These are phyloP conservation scores for Bufo gargarizans DNA, from an alignment of 2,113 vertebrate species.

Conservation along the genomic window DNA sequence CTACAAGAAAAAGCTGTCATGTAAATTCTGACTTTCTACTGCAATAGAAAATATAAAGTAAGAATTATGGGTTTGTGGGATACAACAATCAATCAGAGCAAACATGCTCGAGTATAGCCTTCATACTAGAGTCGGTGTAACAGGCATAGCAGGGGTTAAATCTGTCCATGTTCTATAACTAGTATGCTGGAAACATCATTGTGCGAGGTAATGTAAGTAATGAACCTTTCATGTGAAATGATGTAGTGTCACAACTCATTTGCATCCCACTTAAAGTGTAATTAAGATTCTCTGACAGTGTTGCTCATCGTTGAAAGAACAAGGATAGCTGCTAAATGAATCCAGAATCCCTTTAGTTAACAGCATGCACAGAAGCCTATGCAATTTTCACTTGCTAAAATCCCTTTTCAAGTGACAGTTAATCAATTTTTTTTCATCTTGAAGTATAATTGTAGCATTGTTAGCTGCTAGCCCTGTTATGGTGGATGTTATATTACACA, in stretches of 20 bases:
- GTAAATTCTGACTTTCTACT: not conserved
- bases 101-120: not conserved
- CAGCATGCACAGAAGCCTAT: constrained; percentile 72
- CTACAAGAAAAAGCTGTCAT: not conserved
- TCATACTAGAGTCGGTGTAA: not conserved
- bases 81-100: not conserved
- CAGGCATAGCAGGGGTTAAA: constrained; percentile 40
- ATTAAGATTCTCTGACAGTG: constrained; percentile 82
- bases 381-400: constrained; percentile 71
- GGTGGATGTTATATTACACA: constrained; percentile 38
- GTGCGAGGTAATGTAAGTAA: constrained; percentile 78
- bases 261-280: constrained; percentile 83
- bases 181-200: constrained; percentile 59
- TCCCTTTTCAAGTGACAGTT: constrained; percentile 63
- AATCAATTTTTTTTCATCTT: constrained; percentile 52
- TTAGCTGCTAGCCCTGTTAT: constrained; percentile 36
- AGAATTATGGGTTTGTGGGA: not conserved
- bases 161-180: constrained; percentile 34
- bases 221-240: constrained; percentile 83
- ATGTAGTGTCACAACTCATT: constrained; percentile 84
- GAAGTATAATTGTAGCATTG: constrained; percentile 48
- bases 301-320: constrained; percentile 77
- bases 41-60: not conserved
- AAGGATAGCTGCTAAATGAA: constrained; percentile 81
- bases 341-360: constrained; percentile 75